phyloP scores from a whole-genome alignment of 1,140 invertebrate genomes.

The Drosophila tristis region DNA sequence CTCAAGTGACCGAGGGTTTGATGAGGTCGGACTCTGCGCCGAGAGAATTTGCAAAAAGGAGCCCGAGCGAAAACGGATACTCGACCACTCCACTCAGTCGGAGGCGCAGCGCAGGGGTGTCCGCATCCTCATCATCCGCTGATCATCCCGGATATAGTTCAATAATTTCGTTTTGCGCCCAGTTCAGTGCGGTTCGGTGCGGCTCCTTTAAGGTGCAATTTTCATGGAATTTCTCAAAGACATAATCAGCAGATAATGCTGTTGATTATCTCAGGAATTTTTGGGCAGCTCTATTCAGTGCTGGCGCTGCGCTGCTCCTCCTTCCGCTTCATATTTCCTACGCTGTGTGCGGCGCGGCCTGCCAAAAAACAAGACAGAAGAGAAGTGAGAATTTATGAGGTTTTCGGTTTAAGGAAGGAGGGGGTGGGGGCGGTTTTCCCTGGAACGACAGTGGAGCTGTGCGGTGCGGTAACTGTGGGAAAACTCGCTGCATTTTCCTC shows the following conservation, averaged over 20 bases:
- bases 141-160: conserved; percentile 82
- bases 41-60: conserved; percentile 58
- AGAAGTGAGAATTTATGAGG: conserved; percentile 48
- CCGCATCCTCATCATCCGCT: conserved; percentile 65
- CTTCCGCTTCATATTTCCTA: conserved; percentile 70
- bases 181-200: background rate
- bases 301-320: conserved; percentile 58
- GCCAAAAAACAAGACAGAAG: conserved; percentile 24
- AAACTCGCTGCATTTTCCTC: conserved; percentile 36
- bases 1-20: conserved; percentile 80
- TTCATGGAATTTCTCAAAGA: conserved; percentile 69
- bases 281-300: conserved; percentile 64
- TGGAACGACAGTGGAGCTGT: conserved; percentile 36
- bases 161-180: conserved; percentile 33
- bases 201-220: conserved; percentile 64
- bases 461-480: conserved; percentile 33
- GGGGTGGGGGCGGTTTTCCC: conserved; percentile 15
- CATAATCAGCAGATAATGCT: conserved; percentile 76
- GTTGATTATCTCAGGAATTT: conserved; percentile 67
- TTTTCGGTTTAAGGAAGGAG: conserved; percentile 9
- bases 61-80: conserved; percentile 66
- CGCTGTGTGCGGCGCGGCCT: conserved; percentile 62
- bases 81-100: conserved; percentile 53
- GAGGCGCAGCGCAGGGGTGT: conserved; percentile 46
- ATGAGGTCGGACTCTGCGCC: conserved; percentile 49